A percentile compares a stretch with the other conserved stretches of the same genome.
Evolutionary conservation across 30 jellyfish, hydroid and myxozoan species (phyloP).

Genomic region (Turritopsis rubra): DNA sequence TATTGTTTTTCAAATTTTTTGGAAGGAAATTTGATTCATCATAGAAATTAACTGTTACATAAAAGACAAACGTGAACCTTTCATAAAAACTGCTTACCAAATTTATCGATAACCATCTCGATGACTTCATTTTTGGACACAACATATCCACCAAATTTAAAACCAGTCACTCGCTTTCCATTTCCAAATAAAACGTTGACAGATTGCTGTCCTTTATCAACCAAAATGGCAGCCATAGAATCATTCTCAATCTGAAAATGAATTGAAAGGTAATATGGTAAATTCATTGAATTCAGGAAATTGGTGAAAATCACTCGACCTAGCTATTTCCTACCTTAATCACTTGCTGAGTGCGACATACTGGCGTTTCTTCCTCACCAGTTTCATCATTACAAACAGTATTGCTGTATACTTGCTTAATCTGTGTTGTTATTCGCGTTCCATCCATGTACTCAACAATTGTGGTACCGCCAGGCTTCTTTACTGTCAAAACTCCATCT

Average conservation of each 20-base stretch:
- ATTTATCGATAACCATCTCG: conserved; percentile 6
- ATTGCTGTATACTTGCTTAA: background rate
- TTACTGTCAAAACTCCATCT: conserved; percentile 66
- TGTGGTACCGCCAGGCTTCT: conserved; percentile 49
- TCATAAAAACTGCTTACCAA: background rate
- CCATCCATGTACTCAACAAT: conserved; percentile 83
- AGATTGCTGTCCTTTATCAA: conserved; percentile 18
- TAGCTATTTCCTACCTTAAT: background rate
- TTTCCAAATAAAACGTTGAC: conserved; percentile 51
- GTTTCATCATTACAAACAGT: conserved; percentile 39
- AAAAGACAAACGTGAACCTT: background rate
- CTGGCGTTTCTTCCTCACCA: conserved; percentile 52
- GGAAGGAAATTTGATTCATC: background rate
- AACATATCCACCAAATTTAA: conserved; percentile 50
- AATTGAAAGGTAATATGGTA: background rate
- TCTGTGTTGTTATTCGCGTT: conserved; percentile 61
- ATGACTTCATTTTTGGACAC: conserved; percentile 38
- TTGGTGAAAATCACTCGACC: too few relatives aligned
- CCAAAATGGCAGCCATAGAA: conserved; percentile 58
- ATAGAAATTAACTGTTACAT: background rate
- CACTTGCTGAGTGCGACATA: conserved; percentile 2
- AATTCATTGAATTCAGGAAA: too few relatives aligned
- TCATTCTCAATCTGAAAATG: conserved; percentile 59
- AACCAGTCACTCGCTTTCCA: conserved; percentile 42
- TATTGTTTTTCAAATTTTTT: too few relatives aligned